phyloP scores from a whole-genome alignment of 2,888 invertebrate genomes.

The Cremastobaeus sp. region DNA sequence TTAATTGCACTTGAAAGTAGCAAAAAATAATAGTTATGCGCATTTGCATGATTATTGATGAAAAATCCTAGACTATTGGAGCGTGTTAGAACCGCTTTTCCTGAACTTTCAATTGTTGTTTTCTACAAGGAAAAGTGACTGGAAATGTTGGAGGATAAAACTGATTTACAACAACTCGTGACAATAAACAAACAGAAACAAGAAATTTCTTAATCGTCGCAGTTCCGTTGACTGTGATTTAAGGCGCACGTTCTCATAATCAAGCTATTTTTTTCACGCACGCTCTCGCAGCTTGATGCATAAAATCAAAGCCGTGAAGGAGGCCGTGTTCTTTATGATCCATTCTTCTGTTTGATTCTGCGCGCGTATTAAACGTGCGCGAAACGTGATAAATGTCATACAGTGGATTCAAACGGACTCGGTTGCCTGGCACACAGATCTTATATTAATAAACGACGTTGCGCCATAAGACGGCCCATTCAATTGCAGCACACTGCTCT shows the following conservation, averaged over 20 bases:
- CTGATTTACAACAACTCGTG: too few species aligned
- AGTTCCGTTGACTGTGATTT: neutral
- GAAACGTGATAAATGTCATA: conserved; percentile 60
- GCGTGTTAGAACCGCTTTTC: too few species aligned
- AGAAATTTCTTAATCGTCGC: conserved; percentile 12
- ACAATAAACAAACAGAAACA: neutral
- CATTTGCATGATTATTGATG: too few species aligned
- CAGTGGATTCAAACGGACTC: conserved; percentile 60
- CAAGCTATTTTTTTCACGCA: conserved; percentile 29
- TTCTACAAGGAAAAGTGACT: too few species aligned
- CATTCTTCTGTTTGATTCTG: conserved; percentile 49
- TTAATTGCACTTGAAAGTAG: too few species aligned
- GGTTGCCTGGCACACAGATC: conserved; percentile 59
- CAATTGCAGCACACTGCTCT: conserved; percentile 35
- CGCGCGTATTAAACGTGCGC: conserved; percentile 29
- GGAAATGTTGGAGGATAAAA: too few species aligned
- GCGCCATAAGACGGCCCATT: conserved; percentile 43
- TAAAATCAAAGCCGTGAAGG: conserved; percentile 49
- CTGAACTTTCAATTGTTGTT: too few species aligned
- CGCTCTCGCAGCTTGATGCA: conserved; percentile 13
- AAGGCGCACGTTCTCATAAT: conserved; percentile 21
- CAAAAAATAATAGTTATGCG: too few species aligned
- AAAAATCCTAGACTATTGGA: too few species aligned
- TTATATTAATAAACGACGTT: conserved; percentile 64
- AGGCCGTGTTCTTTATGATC: conserved; percentile 50